A percentile compares a stretch with the other conserved stretches of the same genome.
phyloP scores from a whole-genome alignment of 2,888 invertebrate species.

The Agonopterix arenella region DNA sequence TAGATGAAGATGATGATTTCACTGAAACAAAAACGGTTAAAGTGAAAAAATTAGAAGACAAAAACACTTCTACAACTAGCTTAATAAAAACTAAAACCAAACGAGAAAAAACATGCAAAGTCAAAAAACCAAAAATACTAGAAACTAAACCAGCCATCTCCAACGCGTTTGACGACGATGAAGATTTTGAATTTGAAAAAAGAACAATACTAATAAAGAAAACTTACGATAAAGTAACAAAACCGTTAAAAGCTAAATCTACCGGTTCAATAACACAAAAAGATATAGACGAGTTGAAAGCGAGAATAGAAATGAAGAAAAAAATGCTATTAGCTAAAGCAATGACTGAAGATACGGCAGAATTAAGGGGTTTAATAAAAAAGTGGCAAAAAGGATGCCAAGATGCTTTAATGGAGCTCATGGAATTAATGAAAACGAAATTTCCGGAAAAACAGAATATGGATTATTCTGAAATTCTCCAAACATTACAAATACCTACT shows the following conservation, averaged over 20 bases:
- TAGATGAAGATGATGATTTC: constrained; percentile 42
- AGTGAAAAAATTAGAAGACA: constrained; percentile 25
- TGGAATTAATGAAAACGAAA: constrained; percentile 59
- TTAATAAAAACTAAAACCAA: constrained; percentile 15
- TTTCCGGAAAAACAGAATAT: constrained; percentile 54
- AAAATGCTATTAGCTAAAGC: constrained; percentile 48
- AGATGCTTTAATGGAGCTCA: constrained; percentile 65
- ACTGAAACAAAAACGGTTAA: constrained; percentile 21
- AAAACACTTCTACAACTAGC: constrained; percentile 26
- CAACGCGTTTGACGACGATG: constrained; percentile 30
- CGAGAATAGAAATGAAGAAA: constrained; percentile 59
- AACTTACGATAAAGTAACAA: constrained; percentile 48
- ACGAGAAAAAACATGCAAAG: constrained; percentile 8
- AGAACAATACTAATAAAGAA: constrained; percentile 54
- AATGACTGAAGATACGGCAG: constrained; percentile 59
- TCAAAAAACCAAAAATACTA: constrained; percentile 9
- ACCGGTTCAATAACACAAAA: constrained; percentile 63
- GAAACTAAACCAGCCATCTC: constrained; percentile 27
- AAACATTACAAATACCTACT: constrained; percentile 65
- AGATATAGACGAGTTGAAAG: constrained; percentile 59
- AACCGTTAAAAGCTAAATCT: constrained; percentile 54
- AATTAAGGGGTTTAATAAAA: constrained; percentile 61
- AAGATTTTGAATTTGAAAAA: constrained; percentile 50
- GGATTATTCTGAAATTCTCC: constrained; percentile 65
- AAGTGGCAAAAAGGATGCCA: constrained; percentile 76